Conservation (phyloP, 2,113 vertebrate species). For the Dicrurus megarhynchus region DNA sequence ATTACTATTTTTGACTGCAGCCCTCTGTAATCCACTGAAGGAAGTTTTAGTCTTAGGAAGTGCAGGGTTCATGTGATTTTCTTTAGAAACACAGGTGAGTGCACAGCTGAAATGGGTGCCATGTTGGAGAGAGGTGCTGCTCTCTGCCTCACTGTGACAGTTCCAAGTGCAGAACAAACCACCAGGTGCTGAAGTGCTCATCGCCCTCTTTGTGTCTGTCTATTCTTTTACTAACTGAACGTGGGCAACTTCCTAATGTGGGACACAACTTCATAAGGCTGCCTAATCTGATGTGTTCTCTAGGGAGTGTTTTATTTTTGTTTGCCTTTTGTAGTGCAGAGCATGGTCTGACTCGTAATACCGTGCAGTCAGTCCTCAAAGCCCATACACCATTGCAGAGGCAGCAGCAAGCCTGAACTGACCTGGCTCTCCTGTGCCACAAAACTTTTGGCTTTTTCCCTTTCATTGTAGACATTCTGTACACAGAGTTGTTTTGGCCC, state of each 20-base stretch:
- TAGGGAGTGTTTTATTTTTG: background rate
- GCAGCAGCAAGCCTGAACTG: background rate
- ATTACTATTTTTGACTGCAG: background rate
- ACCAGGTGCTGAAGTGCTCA: background rate
- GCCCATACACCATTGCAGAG: no score
- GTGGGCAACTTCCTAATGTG: background rate
- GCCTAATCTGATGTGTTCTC: background rate
- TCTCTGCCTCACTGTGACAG: fast-evolving
- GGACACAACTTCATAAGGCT: background rate
- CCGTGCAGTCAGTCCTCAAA: background rate
- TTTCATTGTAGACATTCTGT: background rate
- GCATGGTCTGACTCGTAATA: background rate
- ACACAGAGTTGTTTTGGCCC: background rate
- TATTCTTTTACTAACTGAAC: background rate
- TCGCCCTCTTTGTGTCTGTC: background rate
- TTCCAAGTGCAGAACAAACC: background rate
- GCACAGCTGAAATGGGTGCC: background rate
- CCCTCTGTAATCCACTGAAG: background rate
- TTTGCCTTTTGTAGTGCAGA: background rate
- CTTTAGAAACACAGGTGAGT: background rate
- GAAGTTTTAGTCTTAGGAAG: background rate
- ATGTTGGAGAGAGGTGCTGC: background rate
- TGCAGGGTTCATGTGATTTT: background rate
- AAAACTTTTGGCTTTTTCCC: background rate
- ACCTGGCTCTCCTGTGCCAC: background rate